Evolutionary conservation across 2,113 vertebrate genomes (phyloP), one percentile per base, ranked within the genome.

Genomic region (Pholis gunnellus): DNA sequence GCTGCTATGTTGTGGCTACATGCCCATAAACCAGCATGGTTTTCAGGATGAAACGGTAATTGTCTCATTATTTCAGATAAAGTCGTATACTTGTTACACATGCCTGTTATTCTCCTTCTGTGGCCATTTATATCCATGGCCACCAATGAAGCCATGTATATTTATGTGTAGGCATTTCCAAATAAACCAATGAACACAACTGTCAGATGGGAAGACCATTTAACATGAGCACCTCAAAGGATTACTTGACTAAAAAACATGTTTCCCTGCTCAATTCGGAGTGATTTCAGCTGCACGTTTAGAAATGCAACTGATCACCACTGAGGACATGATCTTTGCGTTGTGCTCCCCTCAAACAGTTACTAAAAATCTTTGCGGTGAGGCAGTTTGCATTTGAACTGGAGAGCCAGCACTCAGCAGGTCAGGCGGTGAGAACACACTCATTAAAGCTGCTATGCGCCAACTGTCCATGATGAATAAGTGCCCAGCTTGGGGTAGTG

Each of bases 1-100:
- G 2, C 22, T 77, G 46, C 56, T 69, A 54, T 66, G 72, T 52
- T 75, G 57, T 57, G 70, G 71, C 74, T 74, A 68, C 69, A 52
- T 22, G 68, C 63, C 69, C 75, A 81, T 56, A 79, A 82, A 84
- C 80, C 86, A 34, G 72, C 72, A 59, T 60, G 20, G 27, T 60
- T 83, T 84, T 74, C 44, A 44, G 78, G 50, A 66, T 50, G 54
- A 74, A 61, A 50, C 66, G 15, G 64, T 75, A 76, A 88, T 63
- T 83, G 81, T 65, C 56, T 79, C 75, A 78, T 83, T 86, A 79
- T 67, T 83, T 31, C 68, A 82, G 80, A 80, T 69, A 74, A 79
- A 76, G 77, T 87, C 76, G 22, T 70, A n/a, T n/a, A n/a, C 63
- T 78, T n/a, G 52, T 69, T 54, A 60, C 22, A 78, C 50, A 78